Evolutionary conservation across 2,113 vertebrate genomes (phyloP), one percentile per base, ranked within the genome.

Genomic region (Lichenostomus cassidix): DNA sequence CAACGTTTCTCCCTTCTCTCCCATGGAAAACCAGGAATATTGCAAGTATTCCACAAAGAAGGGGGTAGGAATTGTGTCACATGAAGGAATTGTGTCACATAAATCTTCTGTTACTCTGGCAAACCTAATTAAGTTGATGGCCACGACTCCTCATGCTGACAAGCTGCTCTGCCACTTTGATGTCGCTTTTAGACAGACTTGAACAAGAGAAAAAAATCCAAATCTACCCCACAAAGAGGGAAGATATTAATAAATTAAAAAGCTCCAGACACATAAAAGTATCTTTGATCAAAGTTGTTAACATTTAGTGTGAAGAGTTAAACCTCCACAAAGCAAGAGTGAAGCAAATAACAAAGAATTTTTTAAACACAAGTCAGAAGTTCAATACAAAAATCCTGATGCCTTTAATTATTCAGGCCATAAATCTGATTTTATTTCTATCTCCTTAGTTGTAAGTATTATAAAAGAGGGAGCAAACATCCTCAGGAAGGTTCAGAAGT

Each of bases 271-370:
- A 92, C 91, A 91, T 86, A 12, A 77, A 96, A 94, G 92, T 35
- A 39, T 68, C 84, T 94, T 86, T 95, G 94, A 96, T 96, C 94
- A 77, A 87, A 55, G 78, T 6, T 87, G 78, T 49, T 76, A 62
- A 12, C 42, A 18, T 35, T 49, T 25, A 39, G 78, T 3, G 18
- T n/a, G 64, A 91, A 79, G 87, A 85, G 84, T 91, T 94, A 85
- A 95, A 73, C n/a, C 87, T 81, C 53, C 67, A 79, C 44, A 52
- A 84, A 82, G 52, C 47, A 28, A 23, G 18, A 15, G 24, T 11
- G n/a, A 49, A 39, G 85, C 41, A 85, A 89, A 55, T 15, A 56
- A 60, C 28, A 64, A 39, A 47, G 55, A 22, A 23, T 15, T 69
- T 58, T 56, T 60, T 37, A 74, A 92, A 42, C 41, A 93, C 58